Evolutionary conservation across 2,113 vertebrate genomes (phyloP).

Genomic region (Callocephalon fimbriatum): DNA sequence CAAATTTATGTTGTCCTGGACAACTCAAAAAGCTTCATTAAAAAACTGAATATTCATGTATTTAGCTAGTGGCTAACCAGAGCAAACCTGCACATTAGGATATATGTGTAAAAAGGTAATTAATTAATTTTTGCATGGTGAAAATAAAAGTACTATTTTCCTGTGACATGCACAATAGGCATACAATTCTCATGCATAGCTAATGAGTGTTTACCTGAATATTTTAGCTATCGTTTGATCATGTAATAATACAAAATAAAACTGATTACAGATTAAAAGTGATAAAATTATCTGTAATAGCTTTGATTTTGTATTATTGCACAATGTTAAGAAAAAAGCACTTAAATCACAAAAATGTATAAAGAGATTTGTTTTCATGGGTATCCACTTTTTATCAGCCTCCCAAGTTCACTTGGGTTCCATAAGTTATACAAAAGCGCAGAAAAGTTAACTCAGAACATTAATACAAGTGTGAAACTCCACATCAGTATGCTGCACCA

Average conservation of each 20-base stretch:
- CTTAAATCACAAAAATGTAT: background rate
- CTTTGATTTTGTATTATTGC: background rate
- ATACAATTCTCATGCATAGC: background rate
- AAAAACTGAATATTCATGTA: background rate
- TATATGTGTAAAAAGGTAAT: background rate
- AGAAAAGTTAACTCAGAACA: background rate
- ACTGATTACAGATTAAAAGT: background rate
- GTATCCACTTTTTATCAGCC: background rate
- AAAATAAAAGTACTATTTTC: background rate
- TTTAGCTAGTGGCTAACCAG: background rate
- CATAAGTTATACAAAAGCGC: background rate
- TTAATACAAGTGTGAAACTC: background rate
- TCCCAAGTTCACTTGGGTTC: background rate
- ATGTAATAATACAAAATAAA: background rate
- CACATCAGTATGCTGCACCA: background rate
- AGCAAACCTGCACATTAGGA: background rate
- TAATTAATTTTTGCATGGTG: background rate
- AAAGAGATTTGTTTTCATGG: background rate
- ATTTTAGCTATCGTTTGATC: background rate
- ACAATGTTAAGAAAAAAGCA: background rate
- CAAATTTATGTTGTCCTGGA: background rate
- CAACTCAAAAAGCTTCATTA: background rate
- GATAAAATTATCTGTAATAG: background rate
- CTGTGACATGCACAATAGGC: background rate
- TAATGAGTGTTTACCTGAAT: background rate